Evolutionary conservation across 1,140 invertebrate species (phyloP).

Genomic region (Akabosia matsudoensis): DNA sequence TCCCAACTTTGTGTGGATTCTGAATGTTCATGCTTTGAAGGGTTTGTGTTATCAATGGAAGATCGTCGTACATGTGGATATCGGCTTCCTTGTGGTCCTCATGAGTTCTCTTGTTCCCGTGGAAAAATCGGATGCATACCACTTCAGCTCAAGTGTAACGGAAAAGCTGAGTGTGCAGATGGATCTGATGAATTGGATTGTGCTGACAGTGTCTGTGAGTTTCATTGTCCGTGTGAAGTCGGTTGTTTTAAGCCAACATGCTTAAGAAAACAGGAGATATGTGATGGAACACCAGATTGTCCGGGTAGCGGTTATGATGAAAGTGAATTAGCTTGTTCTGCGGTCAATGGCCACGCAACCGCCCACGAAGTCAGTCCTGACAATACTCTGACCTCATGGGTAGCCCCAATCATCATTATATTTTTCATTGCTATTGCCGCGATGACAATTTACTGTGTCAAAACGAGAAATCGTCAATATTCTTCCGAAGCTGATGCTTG

Average conservation of each 20-base stretch:
- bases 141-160: conserved; percentile 54
- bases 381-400: conserved; percentile 21
- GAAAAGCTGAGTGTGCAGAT: conserved; percentile 54
- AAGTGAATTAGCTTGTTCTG: conserved; percentile 23
- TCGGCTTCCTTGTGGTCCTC: conserved; percentile 53
- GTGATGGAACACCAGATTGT: conserved; percentile 32
- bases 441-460: conserved; percentile 11
- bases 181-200: conserved; percentile 48
- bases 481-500: conserved; percentile 32
- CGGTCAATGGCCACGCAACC: background rate
- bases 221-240: conserved; percentile 30
- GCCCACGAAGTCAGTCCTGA: background rate
- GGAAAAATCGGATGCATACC: conserved; percentile 52
- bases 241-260: conserved; percentile 3
- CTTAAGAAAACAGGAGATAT: conserved; percentile 13
- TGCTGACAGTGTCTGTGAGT: background rate
- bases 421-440: background rate
- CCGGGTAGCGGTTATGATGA: conserved; percentile 24
- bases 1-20: conserved; percentile 37
- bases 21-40: conserved; percentile 57
- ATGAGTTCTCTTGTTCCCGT: conserved; percentile 53
- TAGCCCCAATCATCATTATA: conserved; percentile 23
- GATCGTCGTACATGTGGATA: conserved; percentile 51
- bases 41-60: conserved; percentile 52
- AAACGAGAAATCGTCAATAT: background rate